phyloP scores from a whole-genome alignment of 2,797 vertebrate species.

The Pagetopsis macropterus region DNA sequence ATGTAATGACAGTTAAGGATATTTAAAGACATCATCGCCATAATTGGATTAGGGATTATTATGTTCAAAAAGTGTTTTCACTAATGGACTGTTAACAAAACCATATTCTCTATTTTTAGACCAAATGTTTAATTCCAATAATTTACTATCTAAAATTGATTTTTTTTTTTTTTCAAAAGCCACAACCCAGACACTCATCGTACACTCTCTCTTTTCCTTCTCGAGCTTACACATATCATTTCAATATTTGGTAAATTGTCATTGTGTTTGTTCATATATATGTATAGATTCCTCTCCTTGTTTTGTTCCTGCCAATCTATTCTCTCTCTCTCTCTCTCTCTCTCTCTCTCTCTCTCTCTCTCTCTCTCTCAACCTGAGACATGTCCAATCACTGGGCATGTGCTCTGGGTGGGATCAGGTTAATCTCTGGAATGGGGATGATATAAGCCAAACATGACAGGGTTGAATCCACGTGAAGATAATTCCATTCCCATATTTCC shows the following conservation, averaged over 20 bases:
- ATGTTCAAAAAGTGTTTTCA: not conserved
- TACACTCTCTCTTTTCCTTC: not conserved
- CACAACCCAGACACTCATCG: not conserved
- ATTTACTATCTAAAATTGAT: not conserved
- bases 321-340: no score
- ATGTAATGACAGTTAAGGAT: not conserved
- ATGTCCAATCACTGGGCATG: slow-evolving; percentile 71
- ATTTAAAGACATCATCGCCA: not conserved
- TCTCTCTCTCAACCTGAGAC: slow-evolving; percentile 64
- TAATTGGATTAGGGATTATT: not conserved
- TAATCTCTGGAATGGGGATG: slow-evolving; percentile 73
- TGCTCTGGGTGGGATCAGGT: slow-evolving; percentile 70
- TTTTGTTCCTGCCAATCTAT: not conserved
- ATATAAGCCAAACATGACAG: slow-evolving; percentile 76
- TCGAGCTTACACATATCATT: slow-evolving; percentile 2
- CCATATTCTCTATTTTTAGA: not conserved
- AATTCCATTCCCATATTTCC: slow-evolving; percentile 69
- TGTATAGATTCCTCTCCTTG: not conserved
- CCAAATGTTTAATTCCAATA: not conserved
- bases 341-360: not conserved
- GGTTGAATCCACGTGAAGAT: slow-evolving; percentile 64
- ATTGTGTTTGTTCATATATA: slow-evolving; percentile 18
- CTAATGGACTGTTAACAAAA: not conserved
- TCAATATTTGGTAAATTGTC: slow-evolving; percentile 7
- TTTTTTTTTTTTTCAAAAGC: no score